Evolutionary conservation across 2,888 invertebrate species (phyloP).

Genomic region (Epinotia ramella): DNA sequence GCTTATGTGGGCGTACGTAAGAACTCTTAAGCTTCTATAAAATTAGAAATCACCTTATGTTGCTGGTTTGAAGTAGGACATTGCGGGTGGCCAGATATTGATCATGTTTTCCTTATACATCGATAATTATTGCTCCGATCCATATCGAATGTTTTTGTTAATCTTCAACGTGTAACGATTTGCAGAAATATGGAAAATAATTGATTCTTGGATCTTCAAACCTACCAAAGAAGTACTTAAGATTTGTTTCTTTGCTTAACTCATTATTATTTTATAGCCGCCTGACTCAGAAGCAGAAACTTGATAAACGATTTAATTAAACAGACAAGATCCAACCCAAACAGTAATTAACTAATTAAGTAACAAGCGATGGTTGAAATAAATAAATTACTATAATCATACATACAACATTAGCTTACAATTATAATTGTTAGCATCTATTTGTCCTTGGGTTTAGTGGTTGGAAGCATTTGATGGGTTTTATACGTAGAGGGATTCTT

Average conservation of each 20-base stretch:
- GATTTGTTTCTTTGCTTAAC: neutral
- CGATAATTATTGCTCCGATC: neutral
- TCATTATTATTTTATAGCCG: constrained; percentile 6
- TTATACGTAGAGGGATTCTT: too few species aligned
- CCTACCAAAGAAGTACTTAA: neutral
- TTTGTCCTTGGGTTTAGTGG: constrained; percentile 18
- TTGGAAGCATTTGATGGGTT: neutral
- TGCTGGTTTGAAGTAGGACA: neutral
- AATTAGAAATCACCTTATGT: neutral
- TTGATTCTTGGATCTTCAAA: neutral
- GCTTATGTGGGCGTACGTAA: too few species aligned
- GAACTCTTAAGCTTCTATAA: too few species aligned
- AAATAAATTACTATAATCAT: constrained; percentile 34
- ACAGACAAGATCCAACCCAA: constrained; percentile 13
- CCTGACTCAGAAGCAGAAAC: constrained; percentile 6
- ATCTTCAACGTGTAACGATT: neutral
- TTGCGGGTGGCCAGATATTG: neutral
- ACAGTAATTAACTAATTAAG: constrained; percentile 33
- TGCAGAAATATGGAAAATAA: neutral
- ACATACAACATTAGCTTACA: constrained; percentile 8
- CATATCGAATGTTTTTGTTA: neutral
- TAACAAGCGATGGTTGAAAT: constrained; percentile 23
- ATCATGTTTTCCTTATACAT: neutral
- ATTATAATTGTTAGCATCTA: constrained; percentile 13
- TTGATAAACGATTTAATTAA: constrained; percentile 38